Evolutionary conservation across 2,888 invertebrate genomes (phyloP), one percentile per base, ranked within the genome.

Genomic region (Limnephilus auricula): DNA sequence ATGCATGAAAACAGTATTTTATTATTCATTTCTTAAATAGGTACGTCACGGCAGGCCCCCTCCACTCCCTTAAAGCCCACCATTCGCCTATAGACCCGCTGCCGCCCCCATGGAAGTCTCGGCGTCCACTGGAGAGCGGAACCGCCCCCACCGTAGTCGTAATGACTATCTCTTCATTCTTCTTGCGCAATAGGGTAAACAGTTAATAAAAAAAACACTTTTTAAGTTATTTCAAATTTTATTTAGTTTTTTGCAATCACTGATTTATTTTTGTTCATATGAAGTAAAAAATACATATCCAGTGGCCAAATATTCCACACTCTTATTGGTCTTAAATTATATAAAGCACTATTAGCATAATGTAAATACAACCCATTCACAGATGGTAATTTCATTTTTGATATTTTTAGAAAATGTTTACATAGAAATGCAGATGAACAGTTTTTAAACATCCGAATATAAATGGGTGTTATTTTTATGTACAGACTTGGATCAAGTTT

Each of bases 221-320:
- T 79, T 89, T 31, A 78, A 25, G 79, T 89, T 89, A 34, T 80
- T 82, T 78, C 0, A 88, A 78, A 25, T 31, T 88, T 78, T 88
- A 88, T 34, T 88, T 88, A 32, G 32, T 88, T 88, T 30, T 88
- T 78, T 88, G 87, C 34, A 88, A 50, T 87, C 87, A 87, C n/a
- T 88, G 82, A 82, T 82, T 82, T 82, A 78, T 65, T 78, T 88
- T 85, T 40, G 84, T 84, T 84, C 37, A 40, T 40, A 50, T 37
- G 40, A 37, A 85, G 78, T 88, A 88, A 88, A 88, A 87, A 88
- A 88, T 88, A 88, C 87, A 88, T 88, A 88, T 88, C 78, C 87
- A 87, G 87, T 18, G 13, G 37, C 79, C 79, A 88, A 88, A 88
- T 78, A 88, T 31, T 88, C 87, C 30, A 85, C 30, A 85, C 40